Conservation (phyloP, 2,888 invertebrate genomes). For the Alentia gelatinosa region DNA sequence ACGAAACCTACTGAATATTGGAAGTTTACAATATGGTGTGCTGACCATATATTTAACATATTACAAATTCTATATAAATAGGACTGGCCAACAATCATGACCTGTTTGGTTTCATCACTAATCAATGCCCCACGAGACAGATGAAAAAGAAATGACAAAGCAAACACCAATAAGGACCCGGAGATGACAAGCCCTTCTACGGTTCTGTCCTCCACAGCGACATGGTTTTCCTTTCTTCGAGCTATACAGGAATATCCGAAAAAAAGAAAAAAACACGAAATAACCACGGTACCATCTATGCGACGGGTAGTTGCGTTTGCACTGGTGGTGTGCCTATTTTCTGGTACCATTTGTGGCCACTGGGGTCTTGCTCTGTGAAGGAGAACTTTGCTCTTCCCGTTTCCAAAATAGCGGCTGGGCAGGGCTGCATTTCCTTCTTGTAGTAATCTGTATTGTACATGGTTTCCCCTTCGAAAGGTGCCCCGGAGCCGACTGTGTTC, state of each 20-base stretch:
- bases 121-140: neutral
- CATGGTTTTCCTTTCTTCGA: neutral
- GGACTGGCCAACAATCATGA: neutral
- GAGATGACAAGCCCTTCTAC: neutral
- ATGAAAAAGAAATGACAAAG: too few relatives aligned
- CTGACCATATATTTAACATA: neutral
- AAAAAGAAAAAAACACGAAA: neutral
- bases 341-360: slow-evolving; percentile 76
- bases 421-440: slow-evolving; percentile 70
- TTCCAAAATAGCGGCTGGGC: slow-evolving; percentile 77
- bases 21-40: neutral
- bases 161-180: neutral
- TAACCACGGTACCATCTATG: neutral
- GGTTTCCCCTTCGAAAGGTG: slow-evolving; percentile 77
- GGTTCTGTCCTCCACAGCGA: neutral
- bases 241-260: neutral
- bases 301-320: neutral
- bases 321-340: neutral
- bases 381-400: slow-evolving; percentile 68
- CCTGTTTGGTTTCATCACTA: neutral
- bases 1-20: neutral
- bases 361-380: slow-evolving; percentile 71
- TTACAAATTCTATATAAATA: too few relatives aligned
- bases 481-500: slow-evolving; percentile 71
- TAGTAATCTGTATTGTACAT: slow-evolving; percentile 78